phyloP scores from a whole-genome alignment of 1,140 invertebrate genomes.

The Varroa destructor region DNA sequence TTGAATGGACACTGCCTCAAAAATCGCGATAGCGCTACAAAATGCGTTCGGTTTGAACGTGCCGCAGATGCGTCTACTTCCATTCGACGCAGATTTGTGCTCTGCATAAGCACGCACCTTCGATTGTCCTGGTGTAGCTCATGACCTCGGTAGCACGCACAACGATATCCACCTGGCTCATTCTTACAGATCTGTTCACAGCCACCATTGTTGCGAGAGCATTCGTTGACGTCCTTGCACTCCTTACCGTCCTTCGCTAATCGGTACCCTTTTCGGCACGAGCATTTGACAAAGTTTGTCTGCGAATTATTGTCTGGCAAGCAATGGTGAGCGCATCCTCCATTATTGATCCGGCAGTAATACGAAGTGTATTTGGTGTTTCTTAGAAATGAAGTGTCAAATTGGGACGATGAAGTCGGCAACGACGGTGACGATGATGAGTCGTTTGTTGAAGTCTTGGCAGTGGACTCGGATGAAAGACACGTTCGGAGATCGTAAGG shows the following conservation, averaged over 20 bases:
- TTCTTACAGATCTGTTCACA: constrained; percentile 36
- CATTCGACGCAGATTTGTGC: constrained; percentile 29
- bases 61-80: not conserved
- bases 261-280: constrained; percentile 31
- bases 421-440: not conserved
- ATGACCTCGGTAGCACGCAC: constrained; percentile 33
- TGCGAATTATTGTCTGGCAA: constrained; percentile 20
- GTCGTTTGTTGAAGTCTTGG: constrained; percentile 28
- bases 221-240: constrained; percentile 33
- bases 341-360: constrained; percentile 32
- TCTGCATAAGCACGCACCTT: constrained; percentile 31
- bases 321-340: constrained; percentile 32
- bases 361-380: constrained; percentile 28
- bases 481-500: constrained; percentile 24
- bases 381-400: constrained; percentile 28
- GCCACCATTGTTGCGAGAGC: constrained; percentile 31
- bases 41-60: not conserved
- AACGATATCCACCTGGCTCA: constrained; percentile 32
- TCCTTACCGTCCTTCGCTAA: constrained; percentile 30
- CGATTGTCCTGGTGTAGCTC: constrained; percentile 32
- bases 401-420: constrained; percentile 19
- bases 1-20: constrained; percentile 21
- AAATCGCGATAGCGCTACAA: constrained; percentile 10
- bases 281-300: constrained; percentile 27
- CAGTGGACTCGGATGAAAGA: constrained; percentile 29